These are phyloP conservation scores for Adelges cooleyi DNA, from an alignment of 1,140 invertebrate species.

Conservation along the genomic window DNA sequence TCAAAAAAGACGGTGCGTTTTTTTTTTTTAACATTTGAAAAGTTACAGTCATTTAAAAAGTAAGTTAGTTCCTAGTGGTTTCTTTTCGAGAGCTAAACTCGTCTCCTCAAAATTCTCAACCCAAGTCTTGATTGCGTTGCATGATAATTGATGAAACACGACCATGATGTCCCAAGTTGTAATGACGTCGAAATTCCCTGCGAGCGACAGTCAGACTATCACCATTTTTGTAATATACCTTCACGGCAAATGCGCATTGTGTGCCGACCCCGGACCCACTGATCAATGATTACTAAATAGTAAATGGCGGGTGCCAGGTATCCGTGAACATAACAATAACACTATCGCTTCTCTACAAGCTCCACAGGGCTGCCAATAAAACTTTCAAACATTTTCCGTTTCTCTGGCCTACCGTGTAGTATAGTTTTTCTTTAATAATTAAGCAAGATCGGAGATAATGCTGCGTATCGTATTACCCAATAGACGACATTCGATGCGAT, in stretches of 20 bases:
- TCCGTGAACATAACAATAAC: too few species aligned
- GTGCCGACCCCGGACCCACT: background rate
- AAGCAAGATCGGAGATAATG: too few species aligned
- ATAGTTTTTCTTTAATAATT: too few species aligned
- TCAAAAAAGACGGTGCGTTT: too few species aligned
- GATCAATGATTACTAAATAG: background rate
- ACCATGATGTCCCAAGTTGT: constrained; percentile 1
- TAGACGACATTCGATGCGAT: too few species aligned
- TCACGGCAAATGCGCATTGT: background rate
- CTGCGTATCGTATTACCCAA: too few species aligned
- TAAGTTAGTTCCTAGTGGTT: background rate
- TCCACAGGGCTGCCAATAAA: too few species aligned
- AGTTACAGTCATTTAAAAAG: too few species aligned
- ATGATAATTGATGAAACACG: constrained; percentile 26
- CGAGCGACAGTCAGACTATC: background rate
- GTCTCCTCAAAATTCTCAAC: too few species aligned
- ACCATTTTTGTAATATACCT: background rate
- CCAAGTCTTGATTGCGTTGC: too few species aligned
- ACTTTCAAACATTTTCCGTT: background rate
- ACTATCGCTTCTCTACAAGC: background rate
- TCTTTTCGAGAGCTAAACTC: constrained; percentile 21
- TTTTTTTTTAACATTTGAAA: too few species aligned
- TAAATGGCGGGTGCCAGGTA: background rate
- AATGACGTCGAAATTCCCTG: constrained; percentile 18
- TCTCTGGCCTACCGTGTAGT: background rate